These are phyloP conservation scores for Rachycentron canadum DNA, from an alignment of 2,797 vertebrate genomes.

Conservation along the genomic window DNA sequence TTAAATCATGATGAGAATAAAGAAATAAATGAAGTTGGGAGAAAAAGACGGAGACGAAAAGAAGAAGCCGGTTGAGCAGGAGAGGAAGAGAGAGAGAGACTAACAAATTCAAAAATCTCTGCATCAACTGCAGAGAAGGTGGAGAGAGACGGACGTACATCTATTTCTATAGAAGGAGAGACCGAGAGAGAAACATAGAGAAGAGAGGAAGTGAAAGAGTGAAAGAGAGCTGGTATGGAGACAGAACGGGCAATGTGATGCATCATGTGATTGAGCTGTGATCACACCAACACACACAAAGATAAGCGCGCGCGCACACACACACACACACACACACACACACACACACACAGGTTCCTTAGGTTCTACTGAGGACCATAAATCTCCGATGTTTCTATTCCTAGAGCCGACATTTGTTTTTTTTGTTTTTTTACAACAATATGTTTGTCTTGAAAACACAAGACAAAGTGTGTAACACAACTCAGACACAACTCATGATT, in stretches of 20 bases:
- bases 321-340: constrained; percentile 16
- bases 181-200: constrained; percentile 28
- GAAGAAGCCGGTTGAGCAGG: not conserved
- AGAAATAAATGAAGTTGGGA: not conserved
- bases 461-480: not conserved
- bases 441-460: too few relatives aligned
- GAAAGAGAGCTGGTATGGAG: constrained; percentile 60
- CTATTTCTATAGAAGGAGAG: constrained; percentile 14
- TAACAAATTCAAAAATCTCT: not conserved
- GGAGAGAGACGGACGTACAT: too few relatives aligned
- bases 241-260: constrained; percentile 62
- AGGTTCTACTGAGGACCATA: not conserved
- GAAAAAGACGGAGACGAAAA: not conserved
- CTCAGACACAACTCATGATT: not conserved
- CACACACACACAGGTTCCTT: constrained; percentile 3
- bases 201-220: constrained; percentile 78
- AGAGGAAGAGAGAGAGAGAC: constrained; percentile 15
- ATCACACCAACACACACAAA: constrained; percentile 44
- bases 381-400: not conserved
- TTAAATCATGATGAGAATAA: not conserved
- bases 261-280: constrained; percentile 75
- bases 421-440: too few relatives aligned
- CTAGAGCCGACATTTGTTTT: too few relatives aligned
- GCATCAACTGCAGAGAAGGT: not conserved
- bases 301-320: constrained; percentile 6